Conservation (phyloP, 2,797 vertebrate species). For the Molossus alvarezi region DNA sequence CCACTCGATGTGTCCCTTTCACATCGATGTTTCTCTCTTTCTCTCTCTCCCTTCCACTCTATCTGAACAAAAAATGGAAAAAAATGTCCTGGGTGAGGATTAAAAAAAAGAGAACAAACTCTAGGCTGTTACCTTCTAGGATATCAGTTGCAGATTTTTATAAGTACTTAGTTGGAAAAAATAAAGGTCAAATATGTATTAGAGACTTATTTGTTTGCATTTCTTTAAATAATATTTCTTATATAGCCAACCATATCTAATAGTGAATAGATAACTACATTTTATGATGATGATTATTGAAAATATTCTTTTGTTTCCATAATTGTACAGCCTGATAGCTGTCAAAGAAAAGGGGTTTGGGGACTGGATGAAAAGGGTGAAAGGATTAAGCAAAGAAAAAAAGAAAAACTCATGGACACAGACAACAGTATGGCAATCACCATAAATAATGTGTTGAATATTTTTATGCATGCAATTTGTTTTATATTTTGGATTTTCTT, state of each 20-base stretch:
- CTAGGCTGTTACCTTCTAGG: neutral
- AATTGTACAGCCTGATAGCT: neutral
- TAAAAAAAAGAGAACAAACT: neutral
- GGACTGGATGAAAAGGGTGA: neutral
- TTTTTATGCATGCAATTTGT: neutral
- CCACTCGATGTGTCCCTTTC: too few relatives aligned
- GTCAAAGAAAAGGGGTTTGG: neutral
- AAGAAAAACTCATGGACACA: neutral
- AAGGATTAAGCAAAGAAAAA: neutral
- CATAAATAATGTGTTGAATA: constrained; percentile 22
- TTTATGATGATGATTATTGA: constrained; percentile 55
- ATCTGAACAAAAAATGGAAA: too few relatives aligned
- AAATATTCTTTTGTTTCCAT: constrained; percentile 26
- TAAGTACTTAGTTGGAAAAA: constrained; percentile 48
- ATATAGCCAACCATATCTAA: neutral
- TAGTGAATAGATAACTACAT: neutral
- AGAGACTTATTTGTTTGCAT: constrained; percentile 53
- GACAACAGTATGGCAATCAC: neutral
- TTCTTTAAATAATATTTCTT: constrained; percentile 56
- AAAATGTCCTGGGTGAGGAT: too few relatives aligned
- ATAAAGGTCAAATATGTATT: constrained; percentile 44
- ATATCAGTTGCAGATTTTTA: neutral
- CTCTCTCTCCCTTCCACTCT: too few relatives aligned
- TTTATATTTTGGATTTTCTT: constrained; percentile 27
- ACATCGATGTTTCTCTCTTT: too few relatives aligned